These are phyloP conservation scores for Corydoras sp. DNA, from an alignment of 2,113 vertebrate genomes.

Conservation along the genomic window DNA sequence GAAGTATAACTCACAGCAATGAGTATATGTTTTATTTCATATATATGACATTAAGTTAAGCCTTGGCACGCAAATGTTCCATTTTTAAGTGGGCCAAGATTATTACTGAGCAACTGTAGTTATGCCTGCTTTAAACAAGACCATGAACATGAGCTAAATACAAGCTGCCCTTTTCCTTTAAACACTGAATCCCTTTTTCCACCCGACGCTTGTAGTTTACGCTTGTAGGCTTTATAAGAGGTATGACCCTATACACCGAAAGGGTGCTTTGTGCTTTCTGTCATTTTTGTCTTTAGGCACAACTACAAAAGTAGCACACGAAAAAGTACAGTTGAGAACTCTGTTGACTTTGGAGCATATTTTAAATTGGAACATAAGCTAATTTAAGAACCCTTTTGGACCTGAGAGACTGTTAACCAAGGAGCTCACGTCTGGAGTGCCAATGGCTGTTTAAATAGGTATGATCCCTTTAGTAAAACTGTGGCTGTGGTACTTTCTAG, in stretches of 20 bases:
- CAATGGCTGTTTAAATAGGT: neutral
- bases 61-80: too few relatives aligned
- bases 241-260: neutral
- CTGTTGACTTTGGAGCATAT: neutral
- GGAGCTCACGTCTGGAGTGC: neutral
- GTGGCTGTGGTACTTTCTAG: neutral
- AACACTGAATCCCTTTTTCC: too few relatives aligned
- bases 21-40: too few relatives aligned
- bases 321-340: neutral
- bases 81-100: too few relatives aligned
- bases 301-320: neutral
- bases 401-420: neutral
- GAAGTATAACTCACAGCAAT: neutral
- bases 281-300: too few relatives aligned
- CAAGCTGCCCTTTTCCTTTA: too few relatives aligned
- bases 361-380: neutral
- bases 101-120: too few relatives aligned
- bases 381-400: neutral
- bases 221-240: neutral
- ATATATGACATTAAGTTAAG: too few relatives aligned
- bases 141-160: too few relatives aligned
- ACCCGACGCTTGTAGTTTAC: too few relatives aligned
- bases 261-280: neutral
- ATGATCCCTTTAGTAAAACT: neutral
- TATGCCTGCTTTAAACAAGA: too few relatives aligned